Evolutionary conservation across 2,888 invertebrate species (phyloP), one percentile per base, ranked within the genome.

Genomic region (Masnerella sp.): DNA sequence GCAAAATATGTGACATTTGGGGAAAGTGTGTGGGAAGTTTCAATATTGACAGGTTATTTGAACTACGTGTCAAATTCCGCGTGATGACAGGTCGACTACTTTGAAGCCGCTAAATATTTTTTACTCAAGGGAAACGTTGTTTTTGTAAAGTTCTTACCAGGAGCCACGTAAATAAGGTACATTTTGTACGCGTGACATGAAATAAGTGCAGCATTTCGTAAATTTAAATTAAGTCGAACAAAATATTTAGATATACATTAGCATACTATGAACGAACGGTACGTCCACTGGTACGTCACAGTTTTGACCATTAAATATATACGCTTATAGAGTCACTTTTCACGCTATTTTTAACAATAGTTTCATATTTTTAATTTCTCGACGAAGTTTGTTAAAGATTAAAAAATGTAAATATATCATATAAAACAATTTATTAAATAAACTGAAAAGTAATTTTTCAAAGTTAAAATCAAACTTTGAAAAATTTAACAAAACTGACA

Each of bases 161-260:
- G 71, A 88, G 78, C 83, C 83, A 82, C 36, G 82, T 79, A 75
- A 88, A 80, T 79, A 86, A 76, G 73, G 82, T 81, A 76, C 82
- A 78, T 82, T 83, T 88, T 65, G 81, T 75, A 77, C 79, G 80
- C 75, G 79, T 79, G 71, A 83, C 80, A 81, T 81, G 76, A 79
- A 81, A 80, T 77, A 79, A 77, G 67, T 77, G 80, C 80, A 84
- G 77, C 88, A 88, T 87, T 77, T 83, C 84, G 79, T 78, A 77
- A 81, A 79, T 76, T 81, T 81, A 78, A 82, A 82, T 78, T 81
- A 56, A 80, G 79, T 80, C 80, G 77, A 77, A 62, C 78, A 62
- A 80, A 79, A 49, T 77, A 78, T 82, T 78, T 77, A 79, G 79
- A 79, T 71, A 75, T 76, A 77, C 78, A 79, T 79, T 75, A 76